Evolutionary conservation across 2,888 invertebrate species (phyloP).

Genomic region (Brachyopa scutellaris): DNA sequence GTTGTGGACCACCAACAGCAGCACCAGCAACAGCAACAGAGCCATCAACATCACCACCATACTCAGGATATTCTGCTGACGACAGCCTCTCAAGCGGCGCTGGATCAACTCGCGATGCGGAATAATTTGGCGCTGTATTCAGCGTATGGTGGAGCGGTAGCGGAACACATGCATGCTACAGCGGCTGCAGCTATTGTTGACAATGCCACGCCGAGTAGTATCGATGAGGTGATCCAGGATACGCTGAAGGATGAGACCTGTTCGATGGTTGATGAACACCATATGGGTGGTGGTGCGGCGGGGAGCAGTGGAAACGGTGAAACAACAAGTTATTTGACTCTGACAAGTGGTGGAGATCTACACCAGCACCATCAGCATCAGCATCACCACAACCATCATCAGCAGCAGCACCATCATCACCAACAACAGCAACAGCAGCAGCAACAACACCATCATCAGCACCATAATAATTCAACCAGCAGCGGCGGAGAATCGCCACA

Average conservation of each 20-base stretch:
- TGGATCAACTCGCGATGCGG: constrained; percentile 76
- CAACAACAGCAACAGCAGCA: constrained; percentile 64
- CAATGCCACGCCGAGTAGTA: constrained; percentile 76
- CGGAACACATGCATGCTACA: constrained; percentile 69
- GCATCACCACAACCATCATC: constrained; percentile 69
- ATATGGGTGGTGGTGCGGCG: constrained; percentile 66
- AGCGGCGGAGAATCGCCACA: constrained; percentile 73
- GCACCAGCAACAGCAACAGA: constrained; percentile 57
- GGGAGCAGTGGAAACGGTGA: constrained; percentile 71
- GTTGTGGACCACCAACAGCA: constrained; percentile 9
- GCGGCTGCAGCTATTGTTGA: constrained; percentile 48
- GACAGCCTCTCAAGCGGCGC: constrained; percentile 61
- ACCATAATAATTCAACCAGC: constrained; percentile 65
- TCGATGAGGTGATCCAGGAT: constrained; percentile 82
- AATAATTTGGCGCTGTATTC: constrained; percentile 78
- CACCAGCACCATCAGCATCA: constrained; percentile 78
- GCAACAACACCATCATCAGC: constrained; percentile 71
- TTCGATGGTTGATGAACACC: constrained; percentile 77
- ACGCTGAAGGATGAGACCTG: constrained; percentile 81
- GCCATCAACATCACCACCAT: constrained; percentile 75
- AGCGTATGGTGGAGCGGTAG: constrained; percentile 32
- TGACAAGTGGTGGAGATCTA: constrained; percentile 78
- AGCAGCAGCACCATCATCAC: constrained; percentile 70
- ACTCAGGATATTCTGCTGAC: constrained; percentile 75
- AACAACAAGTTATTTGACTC: constrained; percentile 78